Evolutionary conservation across 92 coral and sea anemone genomes (phyloP), one percentile per base, ranked within the genome.

Genomic region (Zoanthus solanderi): DNA sequence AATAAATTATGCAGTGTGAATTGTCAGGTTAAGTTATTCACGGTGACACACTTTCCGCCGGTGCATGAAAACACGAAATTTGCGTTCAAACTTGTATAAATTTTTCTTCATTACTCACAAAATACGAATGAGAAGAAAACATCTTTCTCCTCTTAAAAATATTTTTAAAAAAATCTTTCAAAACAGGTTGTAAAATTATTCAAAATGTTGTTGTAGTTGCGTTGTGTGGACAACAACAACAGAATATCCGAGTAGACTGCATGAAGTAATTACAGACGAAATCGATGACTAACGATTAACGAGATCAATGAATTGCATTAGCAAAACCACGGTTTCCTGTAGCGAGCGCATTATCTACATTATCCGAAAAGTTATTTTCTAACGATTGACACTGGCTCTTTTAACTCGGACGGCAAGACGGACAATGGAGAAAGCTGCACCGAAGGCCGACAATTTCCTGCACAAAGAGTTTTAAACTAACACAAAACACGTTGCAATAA

Each of bases 1-100:
- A 1, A 30, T 81, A n/a, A 81, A 37, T 28, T 81, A 81, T 81
- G 74, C 85, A 48, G 85, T 53, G 85, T 81, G 85, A 81, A 81
- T 23, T 28, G 60, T 58, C 13, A 66, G 18, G 61, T 63, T 65
- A 23, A 67, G 3, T 68, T 23, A 75, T 16, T 81, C 30, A 0
- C 63, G 46, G 46, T 67, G 65, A 81, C 61, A 29, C 34, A 65
- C 63, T 66, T 81, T 54, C 60, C 85, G 75, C 75, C 23, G 17
- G 45, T 37, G 12, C 23, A 46, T 52, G 44, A 65, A 63, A 47
- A 81, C 85, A 66, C 75, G 45, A 18, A 46, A 81, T 17, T 13
- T 28, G 30, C 69, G 6, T 28, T n/a, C 31, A 12, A n/a, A n/a
- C 12, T 54, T 57, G 52, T 3, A 7, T 7, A 65, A 9, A 12